Percentiles rank a stretch among this genome's conserved stretches.
phyloP scores from a whole-genome alignment of 2,797 vertebrate genomes.

The Caiman crocodilus region DNA sequence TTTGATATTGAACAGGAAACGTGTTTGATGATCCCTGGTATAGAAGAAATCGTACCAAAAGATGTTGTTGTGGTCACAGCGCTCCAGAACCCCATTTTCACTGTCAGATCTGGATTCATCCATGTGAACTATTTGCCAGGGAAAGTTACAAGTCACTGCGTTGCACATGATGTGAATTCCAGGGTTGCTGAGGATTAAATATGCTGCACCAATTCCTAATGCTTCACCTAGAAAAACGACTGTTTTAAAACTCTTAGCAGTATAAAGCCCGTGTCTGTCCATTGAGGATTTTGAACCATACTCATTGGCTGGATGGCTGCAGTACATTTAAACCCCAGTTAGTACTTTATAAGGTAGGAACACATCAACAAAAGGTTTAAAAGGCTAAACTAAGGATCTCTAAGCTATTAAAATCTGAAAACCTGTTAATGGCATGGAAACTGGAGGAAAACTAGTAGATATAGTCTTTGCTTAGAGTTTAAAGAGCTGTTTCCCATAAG shows the following conservation, averaged over 20 bases:
- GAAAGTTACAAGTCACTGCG: background rate
- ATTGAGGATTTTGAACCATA: background rate
- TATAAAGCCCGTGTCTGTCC: background rate
- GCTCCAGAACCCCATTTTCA: background rate
- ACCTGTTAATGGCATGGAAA: conserved; percentile 48
- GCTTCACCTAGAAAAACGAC: background rate
- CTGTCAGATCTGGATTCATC: background rate
- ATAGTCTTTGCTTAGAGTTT: conserved; percentile 71
- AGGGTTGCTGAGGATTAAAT: background rate
- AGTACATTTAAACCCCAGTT: too few species aligned
- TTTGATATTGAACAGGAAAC: background rate
- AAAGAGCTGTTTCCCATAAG: conserved; percentile 69
- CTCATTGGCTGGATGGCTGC: background rate
- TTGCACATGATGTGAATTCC: background rate
- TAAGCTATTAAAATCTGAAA: background rate
- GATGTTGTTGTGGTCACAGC: background rate
- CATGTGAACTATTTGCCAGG: background rate
- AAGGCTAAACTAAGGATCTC: background rate
- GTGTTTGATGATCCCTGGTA: background rate
- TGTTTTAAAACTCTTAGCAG: background rate
- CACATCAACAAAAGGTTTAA: fast-evolving
- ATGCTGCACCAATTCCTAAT: background rate
- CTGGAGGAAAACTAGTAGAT: conserved; percentile 45
- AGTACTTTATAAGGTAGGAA: background rate
- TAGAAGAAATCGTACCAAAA: background rate